Conservation (phyloP, 2,113 vertebrate genomes). For the Anolis sagrei region DNA sequence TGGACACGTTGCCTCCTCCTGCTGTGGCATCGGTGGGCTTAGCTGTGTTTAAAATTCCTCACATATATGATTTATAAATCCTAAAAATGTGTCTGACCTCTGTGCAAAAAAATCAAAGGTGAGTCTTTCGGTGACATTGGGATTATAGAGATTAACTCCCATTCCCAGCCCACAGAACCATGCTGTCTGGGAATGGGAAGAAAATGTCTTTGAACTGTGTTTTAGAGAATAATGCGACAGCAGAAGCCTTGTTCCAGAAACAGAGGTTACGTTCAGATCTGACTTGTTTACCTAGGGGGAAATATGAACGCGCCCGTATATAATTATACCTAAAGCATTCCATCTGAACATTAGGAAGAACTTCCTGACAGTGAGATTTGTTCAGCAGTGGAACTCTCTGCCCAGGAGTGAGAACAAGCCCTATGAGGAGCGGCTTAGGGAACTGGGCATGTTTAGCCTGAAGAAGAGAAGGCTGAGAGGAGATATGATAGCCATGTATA, state of each 20-base stretch:
- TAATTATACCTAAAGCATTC: too few species aligned
- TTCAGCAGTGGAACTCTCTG: too few species aligned
- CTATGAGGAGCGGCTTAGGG: too few species aligned
- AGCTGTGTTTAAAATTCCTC: constrained; percentile 55
- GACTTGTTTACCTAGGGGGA: not conserved
- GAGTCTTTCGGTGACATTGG: constrained; percentile 58
- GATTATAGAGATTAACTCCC: constrained; percentile 72
- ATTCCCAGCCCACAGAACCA: constrained; percentile 57
- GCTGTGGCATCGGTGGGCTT: constrained; percentile 40
- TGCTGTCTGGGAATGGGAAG: constrained; percentile 43
- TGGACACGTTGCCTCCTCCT: constrained; percentile 21
- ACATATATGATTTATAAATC: constrained; percentile 62
- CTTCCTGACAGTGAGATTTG: too few species aligned
- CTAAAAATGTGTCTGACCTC: constrained; percentile 61
- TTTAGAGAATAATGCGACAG: constrained; percentile 9
- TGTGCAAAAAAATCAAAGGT: constrained; percentile 62
- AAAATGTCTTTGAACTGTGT: constrained; percentile 42
- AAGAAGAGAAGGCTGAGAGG: too few species aligned
- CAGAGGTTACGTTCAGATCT: too few species aligned
- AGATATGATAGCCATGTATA: too few species aligned
- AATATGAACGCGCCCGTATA: rapidly evolving
- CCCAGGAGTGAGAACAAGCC: too few species aligned
- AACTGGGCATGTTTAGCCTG: too few species aligned
- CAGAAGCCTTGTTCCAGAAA: not conserved
- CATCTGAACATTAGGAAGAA: too few species aligned